phyloP scores from a whole-genome alignment of 2,888 invertebrate species.

The Reticulitermes lucifugus region DNA sequence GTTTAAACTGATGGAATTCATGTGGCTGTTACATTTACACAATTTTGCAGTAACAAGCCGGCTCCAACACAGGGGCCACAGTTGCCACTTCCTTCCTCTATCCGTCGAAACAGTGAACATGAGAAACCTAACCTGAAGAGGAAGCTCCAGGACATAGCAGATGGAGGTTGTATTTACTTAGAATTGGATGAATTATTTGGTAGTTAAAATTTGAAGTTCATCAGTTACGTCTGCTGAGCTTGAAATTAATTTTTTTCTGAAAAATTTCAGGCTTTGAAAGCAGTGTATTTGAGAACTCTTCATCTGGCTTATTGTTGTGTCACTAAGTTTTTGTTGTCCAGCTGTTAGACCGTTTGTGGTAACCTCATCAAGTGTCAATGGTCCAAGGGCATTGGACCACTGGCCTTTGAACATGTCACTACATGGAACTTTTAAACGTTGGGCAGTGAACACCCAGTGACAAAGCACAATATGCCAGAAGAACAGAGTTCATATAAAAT shows the following conservation, averaged over 20 bases:
- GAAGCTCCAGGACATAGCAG: slow-evolving; percentile 77
- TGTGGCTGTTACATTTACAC: slow-evolving; percentile 51
- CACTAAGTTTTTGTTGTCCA: background rate
- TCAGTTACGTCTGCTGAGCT: background rate
- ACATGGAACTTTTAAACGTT: too few relatives aligned
- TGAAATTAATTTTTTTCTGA: background rate
- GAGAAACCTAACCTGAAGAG: slow-evolving; percentile 81
- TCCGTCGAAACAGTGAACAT: slow-evolving; percentile 68
- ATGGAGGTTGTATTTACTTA: slow-evolving; percentile 66
- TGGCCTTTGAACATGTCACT: too few relatives aligned
- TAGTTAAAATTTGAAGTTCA: background rate
- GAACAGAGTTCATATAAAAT: too few relatives aligned
- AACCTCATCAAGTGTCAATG: too few relatives aligned
- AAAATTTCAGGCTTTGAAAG: background rate
- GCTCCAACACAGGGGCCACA: slow-evolving; percentile 86
- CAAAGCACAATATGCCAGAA: too few relatives aligned
- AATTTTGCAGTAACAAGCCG: slow-evolving; percentile 79
- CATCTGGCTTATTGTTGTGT: background rate
- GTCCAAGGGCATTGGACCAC: too few relatives aligned
- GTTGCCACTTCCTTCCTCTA: slow-evolving; percentile 80
- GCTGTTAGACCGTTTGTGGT: too few relatives aligned
- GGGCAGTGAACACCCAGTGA: too few relatives aligned
- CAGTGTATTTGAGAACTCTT: background rate
- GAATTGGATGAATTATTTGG: background rate
- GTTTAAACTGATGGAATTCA: background rate